Conservation (phyloP, 2,888 invertebrate genomes). For the Limenitis camilla region DNA sequence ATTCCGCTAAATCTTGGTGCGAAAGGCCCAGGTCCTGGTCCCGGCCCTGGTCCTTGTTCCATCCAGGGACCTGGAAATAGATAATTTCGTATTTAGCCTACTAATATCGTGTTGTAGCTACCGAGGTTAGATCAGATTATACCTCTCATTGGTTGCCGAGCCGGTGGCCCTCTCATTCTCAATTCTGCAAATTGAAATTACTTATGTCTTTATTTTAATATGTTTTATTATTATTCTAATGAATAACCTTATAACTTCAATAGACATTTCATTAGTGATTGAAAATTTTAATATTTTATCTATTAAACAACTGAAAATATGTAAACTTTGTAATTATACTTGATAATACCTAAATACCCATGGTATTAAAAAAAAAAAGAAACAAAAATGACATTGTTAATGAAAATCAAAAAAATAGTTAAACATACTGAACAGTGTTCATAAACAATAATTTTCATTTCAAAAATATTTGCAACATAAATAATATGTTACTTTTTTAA, state of each 20-base stretch:
- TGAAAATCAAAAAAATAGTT: no score
- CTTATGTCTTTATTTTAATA: conserved; percentile 27
- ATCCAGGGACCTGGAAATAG: conserved; percentile 60
- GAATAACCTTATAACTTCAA: not conserved
- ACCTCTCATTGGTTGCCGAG: conserved; percentile 56
- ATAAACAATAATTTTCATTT: no score
- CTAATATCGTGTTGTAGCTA: not conserved
- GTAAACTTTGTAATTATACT: no score
- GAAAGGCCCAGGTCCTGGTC: conserved; percentile 41
- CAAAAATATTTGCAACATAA: no score
- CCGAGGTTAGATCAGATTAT: conserved; percentile 28
- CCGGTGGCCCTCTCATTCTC: conserved; percentile 63
- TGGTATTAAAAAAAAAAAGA: no score
- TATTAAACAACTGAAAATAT: no score
- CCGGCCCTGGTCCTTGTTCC: conserved; percentile 57
- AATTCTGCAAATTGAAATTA: conserved; percentile 59
- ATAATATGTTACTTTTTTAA: no score
- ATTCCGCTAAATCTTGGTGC: conserved; percentile 64
- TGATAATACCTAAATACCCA: no score
- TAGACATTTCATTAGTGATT: no score
- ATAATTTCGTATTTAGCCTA: conserved; percentile 1
- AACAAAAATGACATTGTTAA: no score
- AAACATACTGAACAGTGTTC: no score
- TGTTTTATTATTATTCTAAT: not conserved
- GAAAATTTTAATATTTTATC: no score